These are phyloP conservation scores for Acridotheres tristis DNA, from an alignment of 2,797 vertebrate species.

Conservation along the genomic window DNA sequence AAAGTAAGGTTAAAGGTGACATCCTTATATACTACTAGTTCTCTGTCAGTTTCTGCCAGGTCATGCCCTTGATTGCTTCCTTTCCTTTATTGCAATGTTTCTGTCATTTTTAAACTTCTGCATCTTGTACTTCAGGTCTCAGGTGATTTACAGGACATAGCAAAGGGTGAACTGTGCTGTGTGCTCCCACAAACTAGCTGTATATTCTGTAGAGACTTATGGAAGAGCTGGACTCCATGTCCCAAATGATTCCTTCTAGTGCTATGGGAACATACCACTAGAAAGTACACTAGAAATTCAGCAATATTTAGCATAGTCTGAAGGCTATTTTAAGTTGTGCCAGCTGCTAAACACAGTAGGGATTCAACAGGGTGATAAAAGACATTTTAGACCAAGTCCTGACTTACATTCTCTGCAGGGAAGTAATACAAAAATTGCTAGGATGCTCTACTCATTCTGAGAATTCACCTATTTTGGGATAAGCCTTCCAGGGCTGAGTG, in stretches of 20 bases:
- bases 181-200: neutral
- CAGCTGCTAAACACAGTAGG: constrained; percentile 60
- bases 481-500: neutral
- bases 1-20: neutral
- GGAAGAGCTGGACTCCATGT: neutral
- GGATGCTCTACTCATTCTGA: neutral
- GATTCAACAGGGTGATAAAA: constrained; percentile 43
- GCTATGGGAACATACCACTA: neutral
- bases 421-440: constrained; percentile 9
- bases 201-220: neutral
- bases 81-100: neutral
- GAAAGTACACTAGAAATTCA: constrained; percentile 5
- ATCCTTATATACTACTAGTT: neutral
- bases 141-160: neutral
- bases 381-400: constrained; percentile 39
- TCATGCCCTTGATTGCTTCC: neutral
- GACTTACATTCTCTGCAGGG: neutral
- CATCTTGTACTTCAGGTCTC: neutral
- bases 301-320: constrained; percentile 11
- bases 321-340: constrained; percentile 55
- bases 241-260: neutral
- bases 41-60: neutral
- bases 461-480: constrained; percentile 25
- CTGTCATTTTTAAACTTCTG: constrained; percentile 27
- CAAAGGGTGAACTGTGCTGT: neutral